phyloP scores from a whole-genome alignment of 2,113 vertebrate genomes.

The Microcebus jonahi region DNA sequence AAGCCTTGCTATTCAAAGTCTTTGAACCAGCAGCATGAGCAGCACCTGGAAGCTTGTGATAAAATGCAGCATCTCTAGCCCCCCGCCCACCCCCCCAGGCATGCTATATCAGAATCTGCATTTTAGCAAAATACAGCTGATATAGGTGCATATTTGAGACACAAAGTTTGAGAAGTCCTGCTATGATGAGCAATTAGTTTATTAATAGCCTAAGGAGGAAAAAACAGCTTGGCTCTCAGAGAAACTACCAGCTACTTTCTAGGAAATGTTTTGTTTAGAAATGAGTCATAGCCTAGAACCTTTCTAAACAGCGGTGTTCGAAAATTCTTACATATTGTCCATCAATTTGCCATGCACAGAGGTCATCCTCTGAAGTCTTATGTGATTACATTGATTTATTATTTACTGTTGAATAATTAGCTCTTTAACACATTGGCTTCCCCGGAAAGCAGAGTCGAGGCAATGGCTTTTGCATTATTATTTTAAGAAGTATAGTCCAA shows the following conservation, averaged over 20 bases:
- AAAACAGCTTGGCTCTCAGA: not conserved
- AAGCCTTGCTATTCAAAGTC: not conserved
- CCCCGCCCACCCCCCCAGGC: no score
- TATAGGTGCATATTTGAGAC: not conserved
- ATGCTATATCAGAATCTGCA: not conserved
- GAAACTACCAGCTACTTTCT: not conserved
- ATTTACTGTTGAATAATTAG: not conserved
- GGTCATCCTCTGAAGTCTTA: not conserved
- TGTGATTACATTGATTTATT: not conserved
- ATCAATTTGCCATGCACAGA: not conserved
- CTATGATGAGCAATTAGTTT: not conserved
- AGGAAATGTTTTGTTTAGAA: not conserved
- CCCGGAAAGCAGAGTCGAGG: not conserved
- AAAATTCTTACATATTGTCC: not conserved
- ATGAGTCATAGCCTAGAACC: not conserved
- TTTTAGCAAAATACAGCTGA: not conserved
- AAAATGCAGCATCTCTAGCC: not conserved
- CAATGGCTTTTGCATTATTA: not conserved
- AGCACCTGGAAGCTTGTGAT: not conserved
- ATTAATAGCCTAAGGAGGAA: not conserved
- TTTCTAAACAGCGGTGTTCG: not conserved
- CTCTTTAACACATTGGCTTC: not conserved
- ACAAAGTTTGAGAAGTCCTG: not conserved
- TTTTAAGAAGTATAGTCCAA: not conserved
- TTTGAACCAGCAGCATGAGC: not conserved